These are phyloP conservation scores for Pelochelys cantorii DNA, from an alignment of 2,797 vertebrate genomes.

Conservation along the genomic window DNA sequence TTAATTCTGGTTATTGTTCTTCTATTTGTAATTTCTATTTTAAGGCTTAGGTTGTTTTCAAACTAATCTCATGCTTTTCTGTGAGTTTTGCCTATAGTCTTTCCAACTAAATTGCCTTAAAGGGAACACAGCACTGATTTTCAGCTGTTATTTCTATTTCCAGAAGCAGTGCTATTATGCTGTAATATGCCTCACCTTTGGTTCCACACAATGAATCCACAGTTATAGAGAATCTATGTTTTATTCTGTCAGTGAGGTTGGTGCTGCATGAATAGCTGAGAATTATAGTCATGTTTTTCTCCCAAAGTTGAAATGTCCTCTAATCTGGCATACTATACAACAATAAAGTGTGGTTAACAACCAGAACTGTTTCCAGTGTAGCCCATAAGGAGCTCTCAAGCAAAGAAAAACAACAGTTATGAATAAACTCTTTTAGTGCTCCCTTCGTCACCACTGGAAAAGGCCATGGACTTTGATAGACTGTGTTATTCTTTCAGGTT, in stretches of 20 bases:
- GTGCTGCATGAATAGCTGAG: constrained; percentile 51
- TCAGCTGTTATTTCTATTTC: constrained; percentile 11
- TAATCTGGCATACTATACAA: constrained; percentile 55
- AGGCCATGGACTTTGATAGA: neutral
- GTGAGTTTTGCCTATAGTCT: neutral
- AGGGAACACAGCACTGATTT: constrained; percentile 8
- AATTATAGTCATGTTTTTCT: constrained; percentile 65
- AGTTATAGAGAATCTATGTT: constrained; percentile 42
- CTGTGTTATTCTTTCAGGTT: neutral
- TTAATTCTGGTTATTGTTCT: neutral
- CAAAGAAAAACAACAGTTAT: constrained; percentile 52
- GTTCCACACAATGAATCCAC: constrained; percentile 41
- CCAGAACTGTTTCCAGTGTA: constrained; percentile 51
- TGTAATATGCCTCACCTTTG: constrained; percentile 29
- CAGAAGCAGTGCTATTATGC: constrained; percentile 5
- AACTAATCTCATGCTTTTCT: neutral
- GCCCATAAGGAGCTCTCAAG: constrained; percentile 52
- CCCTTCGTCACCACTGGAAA: neutral
- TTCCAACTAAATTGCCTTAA: constrained; percentile 22
- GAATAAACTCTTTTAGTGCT: constrained; percentile 29
- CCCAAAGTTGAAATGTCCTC: constrained; percentile 63
- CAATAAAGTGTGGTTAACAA: constrained; percentile 64
- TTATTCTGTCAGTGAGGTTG: constrained; percentile 53
- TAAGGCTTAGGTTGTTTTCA: constrained; percentile 23
- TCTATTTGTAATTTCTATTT: neutral